phyloP scores from a whole-genome alignment of 2,113 vertebrate species.

The Gymnocephalus cernua region DNA sequence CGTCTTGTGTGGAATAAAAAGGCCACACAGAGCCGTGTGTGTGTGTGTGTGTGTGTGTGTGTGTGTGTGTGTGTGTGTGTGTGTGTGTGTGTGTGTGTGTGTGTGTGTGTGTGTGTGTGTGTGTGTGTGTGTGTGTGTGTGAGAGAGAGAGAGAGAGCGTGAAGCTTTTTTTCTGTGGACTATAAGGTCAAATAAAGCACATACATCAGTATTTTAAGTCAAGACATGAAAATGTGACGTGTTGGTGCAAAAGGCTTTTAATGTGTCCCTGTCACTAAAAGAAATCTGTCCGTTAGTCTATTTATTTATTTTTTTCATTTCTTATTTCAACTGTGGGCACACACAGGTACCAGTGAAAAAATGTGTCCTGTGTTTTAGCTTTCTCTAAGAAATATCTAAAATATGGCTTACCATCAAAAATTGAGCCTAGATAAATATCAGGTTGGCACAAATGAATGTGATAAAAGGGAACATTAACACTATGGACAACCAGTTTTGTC shows the following conservation, averaged over 20 bases:
- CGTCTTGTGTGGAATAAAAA: too few species aligned
- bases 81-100: not conserved
- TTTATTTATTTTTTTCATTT: not conserved
- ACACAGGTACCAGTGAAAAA: not conserved
- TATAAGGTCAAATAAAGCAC: not conserved
- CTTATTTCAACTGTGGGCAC: not conserved
- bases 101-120: not conserved
- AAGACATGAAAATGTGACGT: conserved; percentile 5
- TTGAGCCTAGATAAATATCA: not conserved
- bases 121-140: not conserved
- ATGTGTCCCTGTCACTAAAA: not conserved
- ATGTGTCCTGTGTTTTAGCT: not conserved
- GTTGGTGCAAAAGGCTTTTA: not conserved
- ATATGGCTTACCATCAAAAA: not conserved
- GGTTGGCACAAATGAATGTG: not conserved
- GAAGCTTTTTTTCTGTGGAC: not conserved
- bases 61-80: too few species aligned
- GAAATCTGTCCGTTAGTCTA: not conserved
- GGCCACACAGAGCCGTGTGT: too few species aligned
- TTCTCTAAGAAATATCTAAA: not conserved
- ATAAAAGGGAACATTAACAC: not conserved
- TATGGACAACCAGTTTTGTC: not conserved
- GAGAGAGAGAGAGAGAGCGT: too few species aligned
- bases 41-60: too few species aligned
- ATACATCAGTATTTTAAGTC: not conserved